Percentiles rank a stretch among this genome's conserved stretches.
These are phyloP conservation scores for Drosophila mettleri DNA, from an alignment of 2,888 invertebrate genomes.

Conservation along the genomic window DNA sequence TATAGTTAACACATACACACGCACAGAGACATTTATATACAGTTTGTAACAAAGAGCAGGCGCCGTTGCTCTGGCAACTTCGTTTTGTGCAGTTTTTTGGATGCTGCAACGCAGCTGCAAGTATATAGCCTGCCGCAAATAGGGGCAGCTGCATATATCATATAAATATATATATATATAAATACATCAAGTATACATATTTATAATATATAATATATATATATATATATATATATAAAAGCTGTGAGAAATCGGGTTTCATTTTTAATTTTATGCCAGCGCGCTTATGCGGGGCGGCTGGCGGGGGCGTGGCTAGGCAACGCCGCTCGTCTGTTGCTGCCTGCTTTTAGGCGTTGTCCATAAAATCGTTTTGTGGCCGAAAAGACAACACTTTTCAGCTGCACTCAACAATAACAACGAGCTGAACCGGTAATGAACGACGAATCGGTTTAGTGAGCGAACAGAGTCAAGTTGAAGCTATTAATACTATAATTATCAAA, in stretches of 20 bases:
- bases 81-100: slow-evolving; percentile 34
- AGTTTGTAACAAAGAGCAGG: slow-evolving; percentile 35
- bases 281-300: slow-evolving; percentile 1
- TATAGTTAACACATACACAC: slow-evolving; percentile 7
- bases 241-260: slow-evolving; percentile 37
- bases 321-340: slow-evolving; percentile 10
- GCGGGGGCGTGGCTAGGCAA: slow-evolving; percentile 2
- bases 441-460: too few species aligned
- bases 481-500: not conserved
- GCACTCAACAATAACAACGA: not conserved
- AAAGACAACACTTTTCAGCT: slow-evolving; percentile 14
- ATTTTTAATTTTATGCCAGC: slow-evolving; percentile 69
- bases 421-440: not conserved
- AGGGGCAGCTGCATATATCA: slow-evolving; percentile 19
- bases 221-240: not conserved
- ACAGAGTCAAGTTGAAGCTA: not conserved
- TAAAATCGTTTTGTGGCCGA: slow-evolving; percentile 14
- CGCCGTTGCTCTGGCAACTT: slow-evolving; percentile 11
- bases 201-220: not conserved
- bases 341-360: slow-evolving; percentile 52
- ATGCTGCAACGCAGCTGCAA: slow-evolving; percentile 34
- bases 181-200: not conserved
- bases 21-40: slow-evolving; percentile 1
- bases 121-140: slow-evolving; percentile 23
- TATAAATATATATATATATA: not conserved